Percentiles rank a stretch among this genome's conserved stretches.
Conservation (phyloP, 2,797 vertebrate genomes). For the Corythornis leucogaster region DNA sequence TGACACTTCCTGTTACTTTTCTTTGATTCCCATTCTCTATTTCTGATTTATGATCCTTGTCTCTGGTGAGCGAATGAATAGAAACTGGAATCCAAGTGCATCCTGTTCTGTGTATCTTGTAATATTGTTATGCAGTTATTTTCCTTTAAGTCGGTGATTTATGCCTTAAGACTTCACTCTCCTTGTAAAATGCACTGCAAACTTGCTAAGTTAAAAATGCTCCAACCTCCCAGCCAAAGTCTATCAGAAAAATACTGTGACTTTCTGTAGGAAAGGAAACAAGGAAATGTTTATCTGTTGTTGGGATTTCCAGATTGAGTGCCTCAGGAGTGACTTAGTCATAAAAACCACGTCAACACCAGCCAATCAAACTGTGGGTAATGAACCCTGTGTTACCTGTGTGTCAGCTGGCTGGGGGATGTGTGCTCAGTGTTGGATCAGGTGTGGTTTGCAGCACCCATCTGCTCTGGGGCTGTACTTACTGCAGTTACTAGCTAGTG, state of each 20-base stretch:
- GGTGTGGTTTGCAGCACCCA: conserved; percentile 33
- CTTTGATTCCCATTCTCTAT: conserved; percentile 64
- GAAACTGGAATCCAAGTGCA: conserved; percentile 59
- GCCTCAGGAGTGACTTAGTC: conserved; percentile 41
- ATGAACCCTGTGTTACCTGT: conserved; percentile 29
- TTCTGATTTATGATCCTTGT: conserved; percentile 67
- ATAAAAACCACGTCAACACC: conserved; percentile 49
- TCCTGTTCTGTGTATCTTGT: conserved; percentile 65
- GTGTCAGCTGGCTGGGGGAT: neutral
- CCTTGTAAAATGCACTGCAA: conserved; percentile 55
- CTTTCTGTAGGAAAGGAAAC: neutral
- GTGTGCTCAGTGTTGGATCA: neutral
- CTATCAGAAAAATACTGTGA: conserved; percentile 36
- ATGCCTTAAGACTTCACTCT: conserved; percentile 39
- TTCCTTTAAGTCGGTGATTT: conserved; percentile 68
- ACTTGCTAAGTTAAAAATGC: conserved; percentile 45
- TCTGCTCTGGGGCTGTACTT: neutral
- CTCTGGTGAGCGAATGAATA: conserved; percentile 49
- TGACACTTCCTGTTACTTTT: conserved; percentile 71
- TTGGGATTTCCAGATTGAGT: conserved; percentile 24
- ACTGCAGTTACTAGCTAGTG: neutral
- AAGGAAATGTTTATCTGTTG: conserved; percentile 56
- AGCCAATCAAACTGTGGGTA: conserved; percentile 16
- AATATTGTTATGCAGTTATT: conserved; percentile 67
- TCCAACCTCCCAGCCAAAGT: conserved; percentile 46